Evolutionary conservation across 2,797 vertebrate genomes (phyloP).

Genomic region (Harpagifer antarcticus): DNA sequence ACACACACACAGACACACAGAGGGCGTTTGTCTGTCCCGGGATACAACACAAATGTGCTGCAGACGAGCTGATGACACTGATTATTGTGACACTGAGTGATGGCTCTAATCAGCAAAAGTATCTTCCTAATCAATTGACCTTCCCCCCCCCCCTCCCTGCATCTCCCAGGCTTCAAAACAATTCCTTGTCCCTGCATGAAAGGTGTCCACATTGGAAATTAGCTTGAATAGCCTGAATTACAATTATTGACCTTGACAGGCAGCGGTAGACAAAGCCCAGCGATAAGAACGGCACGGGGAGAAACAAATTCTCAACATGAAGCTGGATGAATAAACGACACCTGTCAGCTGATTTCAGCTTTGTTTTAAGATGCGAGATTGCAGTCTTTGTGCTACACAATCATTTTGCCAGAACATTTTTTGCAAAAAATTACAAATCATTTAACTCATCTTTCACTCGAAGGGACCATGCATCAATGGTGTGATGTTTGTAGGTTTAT

Average conservation of each 20-base stretch:
- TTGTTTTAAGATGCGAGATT: constrained; percentile 28
- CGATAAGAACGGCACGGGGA: constrained; percentile 50
- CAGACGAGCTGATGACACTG: constrained; percentile 84
- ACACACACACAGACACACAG: constrained; percentile 24
- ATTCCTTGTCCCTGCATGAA: constrained; percentile 66
- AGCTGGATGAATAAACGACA: constrained; percentile 44
- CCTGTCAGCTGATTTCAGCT: constrained; percentile 44
- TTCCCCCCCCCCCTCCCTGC: constrained; percentile 48
- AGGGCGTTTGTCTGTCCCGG: constrained; percentile 68
- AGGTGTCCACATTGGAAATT: constrained; percentile 57
- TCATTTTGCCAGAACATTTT: background rate
- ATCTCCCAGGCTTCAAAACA: constrained; percentile 64
- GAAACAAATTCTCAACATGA: constrained; percentile 43
- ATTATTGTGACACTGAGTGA: constrained; percentile 89
- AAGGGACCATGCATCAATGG: no score
- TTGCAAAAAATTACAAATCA: background rate
- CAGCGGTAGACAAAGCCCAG: constrained; percentile 51
- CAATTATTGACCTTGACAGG: constrained; percentile 79
- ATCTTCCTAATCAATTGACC: constrained; percentile 87
- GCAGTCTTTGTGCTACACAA: constrained; percentile 8
- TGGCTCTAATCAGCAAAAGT: constrained; percentile 87
- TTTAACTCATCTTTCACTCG: background rate
- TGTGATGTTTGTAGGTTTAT: no score
- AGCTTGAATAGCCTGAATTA: constrained; percentile 69
- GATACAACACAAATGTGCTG: constrained; percentile 74